Evolutionary conservation across 2,113 vertebrate genomes (phyloP).

Genomic region (Ahaetulla prasina): DNA sequence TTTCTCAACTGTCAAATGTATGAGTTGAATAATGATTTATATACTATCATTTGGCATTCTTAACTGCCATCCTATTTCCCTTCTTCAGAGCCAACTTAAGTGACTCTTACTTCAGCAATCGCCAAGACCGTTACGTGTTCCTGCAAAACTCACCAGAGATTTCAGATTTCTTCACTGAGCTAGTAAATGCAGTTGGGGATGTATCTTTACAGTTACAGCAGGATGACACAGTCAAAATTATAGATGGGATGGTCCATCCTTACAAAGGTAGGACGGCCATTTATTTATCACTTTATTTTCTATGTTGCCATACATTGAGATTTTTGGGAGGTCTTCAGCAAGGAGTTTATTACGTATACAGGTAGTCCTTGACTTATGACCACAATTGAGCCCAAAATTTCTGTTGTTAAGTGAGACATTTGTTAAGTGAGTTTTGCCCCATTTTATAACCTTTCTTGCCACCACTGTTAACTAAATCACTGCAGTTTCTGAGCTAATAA

Average conservation of each 20-base stretch:
- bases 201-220: conserved; percentile 86
- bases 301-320: not conserved
- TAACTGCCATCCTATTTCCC: not conserved
- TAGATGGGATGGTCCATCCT: conserved; percentile 89
- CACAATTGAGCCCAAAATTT: not conserved
- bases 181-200: conserved; percentile 86
- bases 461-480: not conserved
- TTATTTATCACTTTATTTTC: not conserved
- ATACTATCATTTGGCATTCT: not conserved
- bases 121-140: conserved; percentile 95
- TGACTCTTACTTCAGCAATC: conserved; percentile 96
- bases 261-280: conserved; percentile 78
- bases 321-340: not conserved
- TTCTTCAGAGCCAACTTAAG: conserved; percentile 88
- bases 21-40: not conserved
- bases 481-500: not conserved
- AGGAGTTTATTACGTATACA: not conserved
- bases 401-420: not conserved
- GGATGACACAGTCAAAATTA: conserved; percentile 79
- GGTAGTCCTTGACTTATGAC: not conserved
- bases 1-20: not conserved
- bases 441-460: too few relatives aligned
- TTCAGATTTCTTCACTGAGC: conserved; percentile 88
- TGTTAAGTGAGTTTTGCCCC: not conserved
- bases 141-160: conserved; percentile 86